Percentiles rank a stretch among this genome's conserved stretches.
Conservation (phyloP, 2,888 invertebrate genomes). For the Boloria euphrosyne region DNA sequence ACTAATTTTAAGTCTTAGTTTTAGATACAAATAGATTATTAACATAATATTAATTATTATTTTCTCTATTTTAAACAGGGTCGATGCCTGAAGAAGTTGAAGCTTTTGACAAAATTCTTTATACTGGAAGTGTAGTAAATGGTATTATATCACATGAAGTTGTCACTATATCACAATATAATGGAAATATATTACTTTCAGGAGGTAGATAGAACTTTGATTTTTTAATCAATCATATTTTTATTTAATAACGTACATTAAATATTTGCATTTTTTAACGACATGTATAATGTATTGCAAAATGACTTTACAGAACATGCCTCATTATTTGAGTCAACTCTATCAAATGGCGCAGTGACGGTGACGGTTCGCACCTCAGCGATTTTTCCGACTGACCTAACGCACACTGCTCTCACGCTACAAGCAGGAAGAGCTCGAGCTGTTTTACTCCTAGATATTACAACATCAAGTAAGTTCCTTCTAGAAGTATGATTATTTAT, state of each 20-base stretch:
- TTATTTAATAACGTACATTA: too few relatives aligned
- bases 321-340: conserved; percentile 49
- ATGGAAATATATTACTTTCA: conserved; percentile 49
- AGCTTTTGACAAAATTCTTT: conserved; percentile 58
- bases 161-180: conserved; percentile 54
- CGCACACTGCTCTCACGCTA: conserved; percentile 55
- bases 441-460: conserved; percentile 49
- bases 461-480: conserved; percentile 2
- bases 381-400: conserved; percentile 47
- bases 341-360: conserved; percentile 47
- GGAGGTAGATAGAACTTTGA: conserved; percentile 52
- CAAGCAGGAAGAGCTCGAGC: conserved; percentile 52
- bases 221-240: too few relatives aligned
- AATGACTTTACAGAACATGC: conserved; percentile 49
- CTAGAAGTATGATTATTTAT: background rate
- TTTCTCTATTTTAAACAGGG: too few relatives aligned
- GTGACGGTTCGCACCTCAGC: conserved; percentile 46
- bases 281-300: too few relatives aligned
- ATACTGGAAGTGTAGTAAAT: conserved; percentile 53
- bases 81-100: conserved; percentile 23
- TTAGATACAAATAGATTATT: too few relatives aligned
- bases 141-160: conserved; percentile 55
- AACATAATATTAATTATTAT: too few relatives aligned
- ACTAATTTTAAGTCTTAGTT: too few relatives aligned
- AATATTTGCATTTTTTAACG: too few relatives aligned